Conservation (phyloP, 37 sponge, comb jelly and placozoan genomes). For the Beroe forskalii region DNA sequence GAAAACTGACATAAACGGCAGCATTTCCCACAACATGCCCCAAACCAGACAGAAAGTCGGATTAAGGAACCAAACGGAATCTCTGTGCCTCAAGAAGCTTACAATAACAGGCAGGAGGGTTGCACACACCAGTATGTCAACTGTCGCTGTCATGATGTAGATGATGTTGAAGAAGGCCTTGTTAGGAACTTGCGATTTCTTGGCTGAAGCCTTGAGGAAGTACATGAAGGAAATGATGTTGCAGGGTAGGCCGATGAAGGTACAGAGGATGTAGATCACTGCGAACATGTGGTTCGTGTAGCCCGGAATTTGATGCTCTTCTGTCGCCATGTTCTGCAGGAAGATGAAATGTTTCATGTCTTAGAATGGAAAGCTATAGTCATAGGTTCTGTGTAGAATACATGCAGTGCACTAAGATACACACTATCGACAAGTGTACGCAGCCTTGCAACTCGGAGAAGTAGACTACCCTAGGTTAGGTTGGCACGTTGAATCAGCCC, state of each 20-base stretch:
- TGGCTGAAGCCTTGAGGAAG: background rate
- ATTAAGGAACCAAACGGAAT: background rate
- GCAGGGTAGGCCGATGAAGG: background rate
- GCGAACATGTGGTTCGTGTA: slow-evolving; percentile 42
- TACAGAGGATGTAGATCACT: background rate
- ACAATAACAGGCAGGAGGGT: slow-evolving; percentile 25
- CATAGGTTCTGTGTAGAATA: too few species aligned
- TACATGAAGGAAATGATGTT: background rate
- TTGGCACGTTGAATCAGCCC: too few species aligned
- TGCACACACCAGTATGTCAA: background rate
- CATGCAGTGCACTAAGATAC: too few species aligned
- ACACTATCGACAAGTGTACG: too few species aligned
- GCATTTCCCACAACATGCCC: slow-evolving; percentile 33
- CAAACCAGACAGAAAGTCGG: background rate
- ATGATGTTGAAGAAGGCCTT: too few species aligned
- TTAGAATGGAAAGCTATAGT: too few species aligned
- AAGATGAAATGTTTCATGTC: too few species aligned
- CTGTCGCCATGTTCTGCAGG: background rate
- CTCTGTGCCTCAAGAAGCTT: background rate
- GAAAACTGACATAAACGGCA: slow-evolving; percentile 26
- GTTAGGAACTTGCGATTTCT: background rate
- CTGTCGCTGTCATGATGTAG: background rate
- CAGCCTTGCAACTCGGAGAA: too few species aligned
- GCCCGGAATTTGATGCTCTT: background rate
- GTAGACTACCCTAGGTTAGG: too few species aligned